phyloP scores from a whole-genome alignment of 2,888 invertebrate genomes.

The Charanyca ferruginea region DNA sequence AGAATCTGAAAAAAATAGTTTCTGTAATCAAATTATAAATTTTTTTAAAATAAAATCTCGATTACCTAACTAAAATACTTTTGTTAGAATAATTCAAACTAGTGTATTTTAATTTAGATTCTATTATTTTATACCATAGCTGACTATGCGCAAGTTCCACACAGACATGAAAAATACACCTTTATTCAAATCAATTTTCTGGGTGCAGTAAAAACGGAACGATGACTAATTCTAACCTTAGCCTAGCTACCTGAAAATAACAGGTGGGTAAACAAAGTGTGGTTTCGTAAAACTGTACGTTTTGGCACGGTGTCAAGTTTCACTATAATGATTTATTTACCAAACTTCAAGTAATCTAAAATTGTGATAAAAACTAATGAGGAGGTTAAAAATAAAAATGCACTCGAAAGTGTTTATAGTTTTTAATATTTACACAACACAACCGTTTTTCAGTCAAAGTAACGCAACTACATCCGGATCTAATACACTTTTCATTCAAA shows the following conservation, averaged over 20 bases:
- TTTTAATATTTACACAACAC: conserved; percentile 64
- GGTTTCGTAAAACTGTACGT: conserved; percentile 63
- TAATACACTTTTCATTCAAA: conserved; percentile 26
- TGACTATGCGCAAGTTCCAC: neutral
- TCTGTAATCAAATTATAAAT: too few relatives aligned
- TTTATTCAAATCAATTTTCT: neutral
- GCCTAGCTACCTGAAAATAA: conserved; percentile 83
- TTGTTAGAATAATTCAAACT: neutral
- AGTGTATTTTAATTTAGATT: neutral
- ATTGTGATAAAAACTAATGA: neutral
- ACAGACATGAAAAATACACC: neutral
- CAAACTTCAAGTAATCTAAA: conserved; percentile 23
- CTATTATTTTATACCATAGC: neutral
- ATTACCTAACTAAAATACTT: too few relatives aligned
- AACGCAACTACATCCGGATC: conserved; percentile 25
- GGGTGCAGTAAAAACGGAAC: conserved; percentile 18
- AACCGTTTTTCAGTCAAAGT: conserved; percentile 59
- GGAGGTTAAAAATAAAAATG: conserved; percentile 48
- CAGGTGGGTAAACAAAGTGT: conserved; percentile 75
- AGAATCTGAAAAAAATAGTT: too few relatives aligned
- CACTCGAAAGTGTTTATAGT: conserved; percentile 33
- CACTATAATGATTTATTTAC: conserved; percentile 47
- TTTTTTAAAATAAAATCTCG: too few relatives aligned
- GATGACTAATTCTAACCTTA: conserved; percentile 73
- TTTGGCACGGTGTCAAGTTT: conserved; percentile 75